These are phyloP conservation scores for Phyllotreta cruciferae DNA, from an alignment of 2,888 invertebrate genomes.

Conservation along the genomic window DNA sequence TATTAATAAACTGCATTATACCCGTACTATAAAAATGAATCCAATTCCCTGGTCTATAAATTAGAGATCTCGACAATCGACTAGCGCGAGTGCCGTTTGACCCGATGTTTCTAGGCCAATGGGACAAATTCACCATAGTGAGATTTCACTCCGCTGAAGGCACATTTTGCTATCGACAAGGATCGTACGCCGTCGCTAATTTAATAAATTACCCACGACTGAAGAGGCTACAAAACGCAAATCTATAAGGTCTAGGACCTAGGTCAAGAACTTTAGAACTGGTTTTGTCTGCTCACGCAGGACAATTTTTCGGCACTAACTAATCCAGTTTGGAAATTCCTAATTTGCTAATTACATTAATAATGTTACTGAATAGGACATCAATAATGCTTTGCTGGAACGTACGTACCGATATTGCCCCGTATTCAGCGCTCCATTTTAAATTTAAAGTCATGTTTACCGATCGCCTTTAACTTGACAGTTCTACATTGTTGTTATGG, in stretches of 20 bases:
- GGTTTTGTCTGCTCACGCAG: neutral
- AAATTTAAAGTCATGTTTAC: too few species aligned
- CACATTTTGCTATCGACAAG: constrained; percentile 47
- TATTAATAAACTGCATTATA: neutral
- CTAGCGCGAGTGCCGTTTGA: constrained; percentile 41
- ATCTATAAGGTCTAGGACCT: constrained; percentile 43
- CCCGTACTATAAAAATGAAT: constrained; percentile 2
- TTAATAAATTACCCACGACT: constrained; percentile 27
- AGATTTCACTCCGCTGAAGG: constrained; percentile 51
- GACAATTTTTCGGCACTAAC: neutral
- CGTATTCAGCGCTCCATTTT: too few species aligned
- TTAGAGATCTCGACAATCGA: constrained; percentile 24
- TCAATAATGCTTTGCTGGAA: too few species aligned
- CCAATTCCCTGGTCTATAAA: constrained; percentile 17
- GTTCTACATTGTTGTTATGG: too few species aligned
- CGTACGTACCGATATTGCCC: too few species aligned
- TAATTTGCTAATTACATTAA: too few species aligned
- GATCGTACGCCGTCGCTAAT: constrained; percentile 42
- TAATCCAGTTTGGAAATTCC: too few species aligned
- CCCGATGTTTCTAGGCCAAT: constrained; percentile 52
- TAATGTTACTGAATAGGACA: too few species aligned
- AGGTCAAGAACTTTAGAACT: constrained; percentile 43
- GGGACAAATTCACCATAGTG: constrained; percentile 50
- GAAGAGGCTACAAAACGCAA: neutral
- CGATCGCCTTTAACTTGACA: too few species aligned